phyloP scores from a whole-genome alignment of 1,140 invertebrate species.

The Ceratosolen solmsi region DNA sequence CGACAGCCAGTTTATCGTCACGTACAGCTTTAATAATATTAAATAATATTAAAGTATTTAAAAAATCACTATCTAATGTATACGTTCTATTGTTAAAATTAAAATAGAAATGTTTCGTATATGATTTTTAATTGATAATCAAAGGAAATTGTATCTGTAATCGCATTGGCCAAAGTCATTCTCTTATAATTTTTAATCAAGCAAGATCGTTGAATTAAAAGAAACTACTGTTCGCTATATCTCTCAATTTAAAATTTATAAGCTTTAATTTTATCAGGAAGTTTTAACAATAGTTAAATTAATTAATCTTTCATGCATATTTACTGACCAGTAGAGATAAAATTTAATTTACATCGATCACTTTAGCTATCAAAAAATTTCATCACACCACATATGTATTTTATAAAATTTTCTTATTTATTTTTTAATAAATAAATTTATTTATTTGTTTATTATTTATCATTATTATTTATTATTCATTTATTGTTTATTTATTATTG shows the following conservation, averaged over 20 bases:
- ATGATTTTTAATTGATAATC: neutral
- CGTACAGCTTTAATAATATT: too few relatives aligned
- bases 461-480: too few relatives aligned
- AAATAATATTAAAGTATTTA: too few relatives aligned
- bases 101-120: neutral
- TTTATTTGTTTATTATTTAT: too few relatives aligned
- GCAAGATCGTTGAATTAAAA: neutral
- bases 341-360: conserved; percentile 7
- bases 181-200: neutral
- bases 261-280: neutral
- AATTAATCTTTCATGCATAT: neutral
- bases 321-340: neutral
- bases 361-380: neutral
- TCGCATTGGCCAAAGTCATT: neutral
- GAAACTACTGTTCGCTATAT: neutral
- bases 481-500: too few relatives aligned
- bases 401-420: neutral
- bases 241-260: neutral
- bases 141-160: neutral
- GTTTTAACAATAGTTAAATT: neutral
- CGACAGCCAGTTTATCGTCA: too few relatives aligned
- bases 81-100: too few relatives aligned
- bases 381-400: neutral
- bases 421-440: neutral
- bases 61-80: too few relatives aligned